These are phyloP conservation scores for Scaptodrosophila lebanonensis DNA, from an alignment of 1,140 invertebrate species.

Conservation along the genomic window DNA sequence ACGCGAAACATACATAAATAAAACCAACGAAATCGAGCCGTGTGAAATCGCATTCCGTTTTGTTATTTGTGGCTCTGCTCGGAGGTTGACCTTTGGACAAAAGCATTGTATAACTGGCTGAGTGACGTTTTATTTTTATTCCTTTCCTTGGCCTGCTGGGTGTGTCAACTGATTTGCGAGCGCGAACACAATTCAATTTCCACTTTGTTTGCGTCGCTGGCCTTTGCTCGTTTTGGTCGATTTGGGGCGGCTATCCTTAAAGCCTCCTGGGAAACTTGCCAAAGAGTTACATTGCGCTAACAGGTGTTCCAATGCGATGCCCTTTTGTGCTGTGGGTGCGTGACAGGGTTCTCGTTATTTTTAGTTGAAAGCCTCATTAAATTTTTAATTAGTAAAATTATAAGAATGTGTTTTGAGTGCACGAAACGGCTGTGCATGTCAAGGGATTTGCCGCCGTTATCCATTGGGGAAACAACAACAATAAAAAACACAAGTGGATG, in stretches of 20 bases:
- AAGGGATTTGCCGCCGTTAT: conserved; percentile 18
- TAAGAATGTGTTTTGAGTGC: conserved; percentile 30
- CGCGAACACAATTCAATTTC: conserved; percentile 59
- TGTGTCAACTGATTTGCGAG: conserved; percentile 45
- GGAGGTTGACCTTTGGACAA: too few species aligned
- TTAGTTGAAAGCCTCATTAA: conserved; percentile 53
- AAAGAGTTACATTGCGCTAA: conserved; percentile 57
- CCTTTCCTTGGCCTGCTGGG: conserved; percentile 16
- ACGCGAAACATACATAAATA: too few species aligned
- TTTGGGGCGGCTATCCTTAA: conserved; percentile 21
- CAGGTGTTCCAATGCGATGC: conserved; percentile 53
- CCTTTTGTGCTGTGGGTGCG: conserved; percentile 19
- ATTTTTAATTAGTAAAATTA: conserved; percentile 71
- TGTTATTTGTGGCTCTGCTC: too few species aligned
- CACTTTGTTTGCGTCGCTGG: conserved; percentile 40
- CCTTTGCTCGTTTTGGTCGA: neutral
- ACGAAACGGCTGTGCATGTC: conserved; percentile 14
- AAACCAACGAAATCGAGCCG: too few species aligned
- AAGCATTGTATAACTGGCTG: too few species aligned
- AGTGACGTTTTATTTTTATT: neutral
- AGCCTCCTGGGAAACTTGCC: conserved; percentile 57
- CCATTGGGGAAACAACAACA: conserved; percentile 2
- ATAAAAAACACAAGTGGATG: too few species aligned
- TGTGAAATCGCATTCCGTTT: too few species aligned
- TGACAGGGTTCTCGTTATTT: conserved; percentile 55